Evolutionary conservation across 2,797 vertebrate species (phyloP).

Genomic region (Gouania willdenowi): DNA sequence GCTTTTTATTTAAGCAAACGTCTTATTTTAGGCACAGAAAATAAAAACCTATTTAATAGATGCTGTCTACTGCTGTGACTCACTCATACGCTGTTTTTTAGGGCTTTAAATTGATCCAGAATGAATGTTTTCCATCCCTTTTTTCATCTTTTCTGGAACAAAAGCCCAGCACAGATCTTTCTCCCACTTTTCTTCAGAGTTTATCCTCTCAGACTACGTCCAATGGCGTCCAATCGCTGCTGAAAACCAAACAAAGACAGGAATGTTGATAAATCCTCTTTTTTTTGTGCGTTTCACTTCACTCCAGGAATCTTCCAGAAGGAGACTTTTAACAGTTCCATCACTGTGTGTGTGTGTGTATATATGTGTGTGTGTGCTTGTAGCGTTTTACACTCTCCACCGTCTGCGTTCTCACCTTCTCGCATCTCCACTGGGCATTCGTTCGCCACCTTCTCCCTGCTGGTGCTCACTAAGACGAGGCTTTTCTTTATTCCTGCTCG

Average conservation of each 20-base stretch:
- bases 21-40: too few relatives aligned
- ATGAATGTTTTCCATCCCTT: constrained; percentile 13
- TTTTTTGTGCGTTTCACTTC: constrained; percentile 53
- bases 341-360: constrained; percentile 54
- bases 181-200: constrained; percentile 51
- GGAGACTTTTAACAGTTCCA: constrained; percentile 70
- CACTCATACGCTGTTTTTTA: too few relatives aligned
- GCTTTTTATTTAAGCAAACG: too few relatives aligned
- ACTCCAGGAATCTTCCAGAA: constrained; percentile 69
- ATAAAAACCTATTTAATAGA: too few relatives aligned
- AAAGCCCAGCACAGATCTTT: constrained; percentile 53
- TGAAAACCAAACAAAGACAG: constrained; percentile 73
- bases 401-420: constrained; percentile 43
- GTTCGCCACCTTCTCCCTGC: constrained; percentile 26
- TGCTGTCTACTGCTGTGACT: too few relatives aligned
- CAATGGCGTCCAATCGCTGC: constrained; percentile 65
- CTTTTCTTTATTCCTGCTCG: constrained; percentile 26
- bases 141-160: constrained; percentile 37
- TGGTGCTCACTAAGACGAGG: constrained; percentile 22
- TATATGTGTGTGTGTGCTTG: constrained; percentile 54
- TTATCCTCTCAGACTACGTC: constrained; percentile 51
- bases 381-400: constrained; percentile 56
- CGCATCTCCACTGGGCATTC: constrained; percentile 25
- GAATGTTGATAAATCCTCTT: constrained; percentile 73
- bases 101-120: constrained; percentile 12